Conservation (phyloP, 2,797 vertebrate species). For the Spinibarbus caldwelli region DNA sequence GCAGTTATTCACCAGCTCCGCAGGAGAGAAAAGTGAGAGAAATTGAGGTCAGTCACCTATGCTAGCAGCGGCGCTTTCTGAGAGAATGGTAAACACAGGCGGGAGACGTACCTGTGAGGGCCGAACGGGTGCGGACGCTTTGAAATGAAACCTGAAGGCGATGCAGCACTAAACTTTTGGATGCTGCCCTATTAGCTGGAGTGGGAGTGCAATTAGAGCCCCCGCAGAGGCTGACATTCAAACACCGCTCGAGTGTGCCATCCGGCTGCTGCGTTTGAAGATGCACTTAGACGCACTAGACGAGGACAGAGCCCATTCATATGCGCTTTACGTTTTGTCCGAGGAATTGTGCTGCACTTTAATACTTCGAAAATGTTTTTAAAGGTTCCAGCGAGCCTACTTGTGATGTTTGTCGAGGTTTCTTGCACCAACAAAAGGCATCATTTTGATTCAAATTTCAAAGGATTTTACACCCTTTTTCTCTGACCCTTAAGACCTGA, state of each 20-base stretch:
- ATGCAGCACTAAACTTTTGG: constrained; percentile 47
- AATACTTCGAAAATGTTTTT: background rate
- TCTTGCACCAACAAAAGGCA: background rate
- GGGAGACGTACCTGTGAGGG: constrained; percentile 35
- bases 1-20: constrained; percentile 64
- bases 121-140: constrained; percentile 37
- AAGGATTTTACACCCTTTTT: too few species aligned
- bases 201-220: constrained; percentile 59
- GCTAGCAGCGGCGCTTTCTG: constrained; percentile 44
- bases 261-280: constrained; percentile 4
- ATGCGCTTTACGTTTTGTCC: background rate
- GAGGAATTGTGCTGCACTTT: background rate
- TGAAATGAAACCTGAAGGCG: constrained; percentile 56
- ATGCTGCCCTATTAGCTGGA: constrained; percentile 22
- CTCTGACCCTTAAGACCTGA: background rate
- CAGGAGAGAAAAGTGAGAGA: constrained; percentile 62
- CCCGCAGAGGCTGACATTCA: constrained; percentile 48
- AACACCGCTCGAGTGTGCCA: background rate
- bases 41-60: constrained; percentile 68
- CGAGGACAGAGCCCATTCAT: constrained; percentile 2
- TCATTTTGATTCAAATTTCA: background rate
- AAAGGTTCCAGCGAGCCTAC: background rate
- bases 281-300: constrained; percentile 25
- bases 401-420: background rate
- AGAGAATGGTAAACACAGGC: constrained; percentile 58